Evolutionary conservation across 2,113 vertebrate genomes (phyloP).

Genomic region (Rafetus swinhoei): DNA sequence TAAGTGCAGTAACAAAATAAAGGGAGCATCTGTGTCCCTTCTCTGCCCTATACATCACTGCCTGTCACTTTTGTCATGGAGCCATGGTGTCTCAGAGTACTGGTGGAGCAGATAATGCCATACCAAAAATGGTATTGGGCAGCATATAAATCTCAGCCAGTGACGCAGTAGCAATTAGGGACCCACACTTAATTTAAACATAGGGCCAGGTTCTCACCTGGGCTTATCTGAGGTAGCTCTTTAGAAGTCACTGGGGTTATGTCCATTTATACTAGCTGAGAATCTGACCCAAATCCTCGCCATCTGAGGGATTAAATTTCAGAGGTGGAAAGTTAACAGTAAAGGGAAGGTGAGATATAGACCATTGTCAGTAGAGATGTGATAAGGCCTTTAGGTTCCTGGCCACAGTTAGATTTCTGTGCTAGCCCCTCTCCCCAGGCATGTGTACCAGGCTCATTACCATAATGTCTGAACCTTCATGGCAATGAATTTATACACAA

Average conservation of each 20-base stretch:
- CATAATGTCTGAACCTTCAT: background rate
- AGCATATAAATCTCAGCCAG: constrained; percentile 22
- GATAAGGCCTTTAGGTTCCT: background rate
- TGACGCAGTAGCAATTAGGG: background rate
- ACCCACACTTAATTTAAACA: background rate
- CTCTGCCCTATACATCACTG: constrained; percentile 50
- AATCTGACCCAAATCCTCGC: background rate
- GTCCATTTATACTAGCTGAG: background rate
- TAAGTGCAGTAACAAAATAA: constrained; percentile 61
- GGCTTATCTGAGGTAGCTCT: background rate
- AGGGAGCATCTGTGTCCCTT: constrained; percentile 41
- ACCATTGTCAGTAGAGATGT: background rate
- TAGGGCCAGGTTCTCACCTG: background rate
- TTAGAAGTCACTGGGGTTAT: background rate
- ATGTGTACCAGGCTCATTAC: background rate
- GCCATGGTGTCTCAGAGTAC: constrained; percentile 39
- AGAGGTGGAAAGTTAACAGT: background rate
- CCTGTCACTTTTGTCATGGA: constrained; percentile 13
- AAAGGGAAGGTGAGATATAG: background rate
- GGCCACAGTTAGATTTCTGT: background rate
- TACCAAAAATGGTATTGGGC: constrained; percentile 7
- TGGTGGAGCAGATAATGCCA: constrained; percentile 46
- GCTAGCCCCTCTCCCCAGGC: background rate
- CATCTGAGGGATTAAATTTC: background rate
- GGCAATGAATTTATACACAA: background rate